Conservation (phyloP, 64 coral and sea anemone species). For the Acropora tenuis region DNA sequence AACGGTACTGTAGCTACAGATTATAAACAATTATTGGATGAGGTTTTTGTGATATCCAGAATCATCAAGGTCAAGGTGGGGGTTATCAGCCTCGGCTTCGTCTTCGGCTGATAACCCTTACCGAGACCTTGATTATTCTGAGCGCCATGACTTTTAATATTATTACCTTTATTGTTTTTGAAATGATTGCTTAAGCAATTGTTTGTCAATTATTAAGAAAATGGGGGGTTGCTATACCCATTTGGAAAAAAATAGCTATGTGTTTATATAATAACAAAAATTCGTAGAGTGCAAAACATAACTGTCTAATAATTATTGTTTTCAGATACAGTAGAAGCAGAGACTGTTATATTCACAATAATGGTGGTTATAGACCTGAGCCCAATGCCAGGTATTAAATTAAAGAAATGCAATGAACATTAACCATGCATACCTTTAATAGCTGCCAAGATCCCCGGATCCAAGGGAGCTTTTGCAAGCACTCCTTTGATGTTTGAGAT, state of each 20-base stretch:
- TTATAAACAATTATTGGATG: no score
- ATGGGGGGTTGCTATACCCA: not conserved
- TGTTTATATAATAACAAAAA: not conserved
- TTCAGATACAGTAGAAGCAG: not conserved
- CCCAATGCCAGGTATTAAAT: not conserved
- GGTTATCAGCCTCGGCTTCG: no score
- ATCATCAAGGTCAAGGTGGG: no score
- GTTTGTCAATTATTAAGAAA: not conserved
- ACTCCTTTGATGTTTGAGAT: constrained; percentile 17
- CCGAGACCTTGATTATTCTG: no score
- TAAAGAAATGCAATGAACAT: not conserved
- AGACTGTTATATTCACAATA: not conserved
- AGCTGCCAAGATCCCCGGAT: constrained; percentile 5
- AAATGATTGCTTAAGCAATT: not conserved
- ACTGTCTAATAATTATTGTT: not conserved
- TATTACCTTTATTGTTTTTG: not conserved
- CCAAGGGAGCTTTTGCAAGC: not conserved
- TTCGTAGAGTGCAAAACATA: not conserved
- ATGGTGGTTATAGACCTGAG: not conserved
- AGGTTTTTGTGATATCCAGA: no score
- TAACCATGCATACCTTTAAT: constrained; percentile 15
- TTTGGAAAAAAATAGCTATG: not conserved
- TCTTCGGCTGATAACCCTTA: no score
- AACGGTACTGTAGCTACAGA: no score
- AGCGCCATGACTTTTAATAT: no score